Evolutionary conservation across 1,140 invertebrate genomes (phyloP).

Genomic region (Mizuhopecten yessoensis): DNA sequence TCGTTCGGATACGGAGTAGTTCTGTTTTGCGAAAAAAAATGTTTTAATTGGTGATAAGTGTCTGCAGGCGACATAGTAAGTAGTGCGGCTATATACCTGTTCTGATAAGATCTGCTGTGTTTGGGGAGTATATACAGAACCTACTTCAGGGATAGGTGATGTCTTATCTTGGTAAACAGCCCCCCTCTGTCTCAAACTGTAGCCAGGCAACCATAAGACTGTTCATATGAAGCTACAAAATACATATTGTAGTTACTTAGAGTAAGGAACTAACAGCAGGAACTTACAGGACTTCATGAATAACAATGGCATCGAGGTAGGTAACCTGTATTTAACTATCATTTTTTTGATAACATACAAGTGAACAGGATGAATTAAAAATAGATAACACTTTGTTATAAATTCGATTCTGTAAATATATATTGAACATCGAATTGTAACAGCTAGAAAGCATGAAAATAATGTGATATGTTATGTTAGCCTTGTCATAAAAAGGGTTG

Average conservation of each 20-base stretch:
- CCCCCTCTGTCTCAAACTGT: neutral
- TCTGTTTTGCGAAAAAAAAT: too few relatives aligned
- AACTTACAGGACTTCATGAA: neutral
- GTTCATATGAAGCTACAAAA: neutral
- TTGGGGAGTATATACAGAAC: neutral
- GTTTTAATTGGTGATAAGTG: neutral
- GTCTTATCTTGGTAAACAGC: neutral
- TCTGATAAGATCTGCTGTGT: neutral
- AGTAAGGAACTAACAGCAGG: neutral
- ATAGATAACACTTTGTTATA: too few relatives aligned
- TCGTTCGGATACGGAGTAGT: too few relatives aligned
- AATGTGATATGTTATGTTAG: neutral
- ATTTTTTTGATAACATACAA: too few relatives aligned
- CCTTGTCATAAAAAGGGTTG: too few relatives aligned
- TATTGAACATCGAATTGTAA: neutral
- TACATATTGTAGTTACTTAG: neutral
- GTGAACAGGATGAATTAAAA: too few relatives aligned
- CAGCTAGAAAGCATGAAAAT: neutral
- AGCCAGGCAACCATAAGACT: neutral
- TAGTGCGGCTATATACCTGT: neutral
- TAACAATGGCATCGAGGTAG: neutral
- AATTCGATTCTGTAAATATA: too few relatives aligned
- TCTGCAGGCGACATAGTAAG: neutral
- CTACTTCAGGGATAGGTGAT: neutral
- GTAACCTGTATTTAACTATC: neutral